Percentiles rank a stretch among this genome's conserved stretches.
phyloP scores from a whole-genome alignment of 2,888 invertebrate species.

The Taphrorychus bicolor region DNA sequence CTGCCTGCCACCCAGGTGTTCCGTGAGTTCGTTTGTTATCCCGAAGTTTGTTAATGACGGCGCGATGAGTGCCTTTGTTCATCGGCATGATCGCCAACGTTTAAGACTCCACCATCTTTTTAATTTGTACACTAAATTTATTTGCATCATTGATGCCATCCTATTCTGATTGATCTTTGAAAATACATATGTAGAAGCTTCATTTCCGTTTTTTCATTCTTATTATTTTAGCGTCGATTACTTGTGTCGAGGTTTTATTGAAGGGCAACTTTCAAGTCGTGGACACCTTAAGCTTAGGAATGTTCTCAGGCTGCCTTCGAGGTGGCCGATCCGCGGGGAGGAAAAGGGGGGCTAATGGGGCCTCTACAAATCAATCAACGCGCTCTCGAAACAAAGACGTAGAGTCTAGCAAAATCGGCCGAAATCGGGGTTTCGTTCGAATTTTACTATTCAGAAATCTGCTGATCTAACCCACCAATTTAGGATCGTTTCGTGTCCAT shows the following conservation, averaged over 20 bases:
- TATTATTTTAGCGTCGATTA: too few relatives aligned
- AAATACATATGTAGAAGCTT: too few relatives aligned
- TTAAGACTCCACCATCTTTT: constrained; percentile 22
- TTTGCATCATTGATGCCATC: neutral
- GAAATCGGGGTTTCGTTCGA: neutral
- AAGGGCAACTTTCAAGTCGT: neutral
- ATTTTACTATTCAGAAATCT: neutral
- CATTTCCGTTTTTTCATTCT: too few relatives aligned
- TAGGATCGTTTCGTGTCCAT: constrained; percentile 25
- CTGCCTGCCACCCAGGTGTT: constrained; percentile 59
- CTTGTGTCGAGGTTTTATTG: neutral
- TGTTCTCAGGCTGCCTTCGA: constrained; percentile 55
- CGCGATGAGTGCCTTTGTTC: constrained; percentile 58
- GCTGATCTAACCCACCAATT: constrained; percentile 11
- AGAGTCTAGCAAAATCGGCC: neutral
- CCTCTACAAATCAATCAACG: constrained; percentile 58
- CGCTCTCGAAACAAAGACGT: constrained; percentile 31
- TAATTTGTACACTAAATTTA: neutral
- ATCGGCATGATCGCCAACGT: constrained; percentile 26
- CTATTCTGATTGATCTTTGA: neutral
- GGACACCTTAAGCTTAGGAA: constrained; percentile 41
- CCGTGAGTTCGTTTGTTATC: constrained; percentile 57
- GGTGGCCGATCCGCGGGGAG: constrained; percentile 53
- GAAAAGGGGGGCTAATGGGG: constrained; percentile 54
- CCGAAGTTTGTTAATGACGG: constrained; percentile 61